Evolutionary conservation across 2,888 invertebrate species (phyloP).

Genomic region (Ypsolopha scabrella): DNA sequence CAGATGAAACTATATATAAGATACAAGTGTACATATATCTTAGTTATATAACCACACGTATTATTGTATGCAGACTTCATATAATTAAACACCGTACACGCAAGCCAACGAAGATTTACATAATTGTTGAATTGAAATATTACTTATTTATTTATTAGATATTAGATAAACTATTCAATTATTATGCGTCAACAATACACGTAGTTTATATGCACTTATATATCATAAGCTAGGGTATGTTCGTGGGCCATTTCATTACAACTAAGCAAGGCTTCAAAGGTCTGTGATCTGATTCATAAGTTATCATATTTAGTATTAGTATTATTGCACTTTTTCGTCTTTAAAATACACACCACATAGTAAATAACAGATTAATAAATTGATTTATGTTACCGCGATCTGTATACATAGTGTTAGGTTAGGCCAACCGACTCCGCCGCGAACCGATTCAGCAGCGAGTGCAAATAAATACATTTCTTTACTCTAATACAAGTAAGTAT

Average conservation of each 20-base stretch:
- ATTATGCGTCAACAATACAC: conserved; percentile 63
- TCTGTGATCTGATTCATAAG: conserved; percentile 43
- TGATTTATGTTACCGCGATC: conserved; percentile 4
- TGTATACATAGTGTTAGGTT: conserved; percentile 17
- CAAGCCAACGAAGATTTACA: conserved; percentile 51
- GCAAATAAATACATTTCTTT: conserved; percentile 54
- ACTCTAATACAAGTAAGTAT: conserved; percentile 41
- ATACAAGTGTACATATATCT: conserved; percentile 11
- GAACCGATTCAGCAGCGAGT: conserved; percentile 27
- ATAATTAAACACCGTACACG: conserved; percentile 18
- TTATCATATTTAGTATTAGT: conserved; percentile 22
- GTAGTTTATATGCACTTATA: conserved; percentile 15
- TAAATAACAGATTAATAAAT: conserved; percentile 24
- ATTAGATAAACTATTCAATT: conserved; percentile 20
- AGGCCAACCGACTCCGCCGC: conserved; percentile 19
- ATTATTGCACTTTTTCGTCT: conserved; percentile 50
- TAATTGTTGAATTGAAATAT: conserved; percentile 19
- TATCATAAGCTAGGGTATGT: conserved; percentile 38
- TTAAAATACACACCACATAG: conserved; percentile 27
- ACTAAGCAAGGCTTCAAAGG: conserved; percentile 44
- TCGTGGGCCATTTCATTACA: conserved; percentile 29
- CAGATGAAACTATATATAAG: conserved; percentile 22
- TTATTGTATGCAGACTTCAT: conserved; percentile 6
- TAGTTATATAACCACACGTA: conserved; percentile 9
- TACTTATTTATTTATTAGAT: conserved; percentile 3